phyloP scores from a whole-genome alignment of 2,113 vertebrate genomes.

The Columbina picui region DNA sequence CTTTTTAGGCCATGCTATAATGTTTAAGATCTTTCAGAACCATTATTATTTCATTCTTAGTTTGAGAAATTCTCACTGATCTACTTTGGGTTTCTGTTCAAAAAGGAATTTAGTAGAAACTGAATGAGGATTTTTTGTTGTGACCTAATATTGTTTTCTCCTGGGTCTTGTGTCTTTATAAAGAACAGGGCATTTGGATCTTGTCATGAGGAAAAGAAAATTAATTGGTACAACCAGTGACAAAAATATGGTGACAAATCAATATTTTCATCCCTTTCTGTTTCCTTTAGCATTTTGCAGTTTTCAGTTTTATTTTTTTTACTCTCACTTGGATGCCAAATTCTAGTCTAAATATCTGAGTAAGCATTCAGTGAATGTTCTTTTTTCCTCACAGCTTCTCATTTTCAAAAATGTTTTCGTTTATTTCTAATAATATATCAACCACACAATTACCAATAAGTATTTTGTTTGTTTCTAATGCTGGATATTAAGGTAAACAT shows the following conservation, averaged over 20 bases:
- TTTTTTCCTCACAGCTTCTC: not conserved
- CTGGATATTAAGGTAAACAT: constrained; percentile 13
- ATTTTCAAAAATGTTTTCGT: not conserved
- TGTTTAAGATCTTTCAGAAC: not conserved
- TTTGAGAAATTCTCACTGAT: not conserved
- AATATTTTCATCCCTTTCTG: not conserved
- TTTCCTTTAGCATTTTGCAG: not conserved
- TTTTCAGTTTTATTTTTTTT: not conserved
- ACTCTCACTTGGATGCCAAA: not conserved
- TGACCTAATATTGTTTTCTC: not conserved
- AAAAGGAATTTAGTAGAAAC: not conserved
- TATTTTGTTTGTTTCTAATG: constrained; percentile 59
- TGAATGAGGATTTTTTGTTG: not conserved
- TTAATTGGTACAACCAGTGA: not conserved
- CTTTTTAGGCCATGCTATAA: not conserved
- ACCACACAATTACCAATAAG: not conserved
- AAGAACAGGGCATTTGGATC: not conserved
- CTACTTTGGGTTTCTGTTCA: not conserved
- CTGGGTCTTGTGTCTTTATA: not conserved
- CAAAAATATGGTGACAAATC: not conserved
- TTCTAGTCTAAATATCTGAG: not conserved
- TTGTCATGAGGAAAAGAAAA: not conserved
- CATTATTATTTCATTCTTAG: not conserved
- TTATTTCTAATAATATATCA: not conserved
- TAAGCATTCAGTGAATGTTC: not conserved